These are phyloP conservation scores for Sebastes itinus DNA, from an alignment of 2,797 vertebrate genomes.

Conservation along the genomic window DNA sequence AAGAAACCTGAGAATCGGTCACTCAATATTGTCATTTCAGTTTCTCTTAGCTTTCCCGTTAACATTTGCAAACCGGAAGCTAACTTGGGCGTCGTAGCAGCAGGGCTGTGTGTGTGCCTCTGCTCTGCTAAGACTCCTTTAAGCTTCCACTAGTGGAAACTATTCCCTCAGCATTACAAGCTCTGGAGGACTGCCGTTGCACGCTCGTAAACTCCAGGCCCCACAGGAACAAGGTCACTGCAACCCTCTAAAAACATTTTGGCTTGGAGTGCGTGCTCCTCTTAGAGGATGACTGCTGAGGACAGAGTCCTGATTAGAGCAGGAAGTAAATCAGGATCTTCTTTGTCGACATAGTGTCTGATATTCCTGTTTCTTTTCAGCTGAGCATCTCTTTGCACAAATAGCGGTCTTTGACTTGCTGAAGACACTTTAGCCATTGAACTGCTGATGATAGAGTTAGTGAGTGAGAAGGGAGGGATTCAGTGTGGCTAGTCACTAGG, in stretches of 20 bases:
- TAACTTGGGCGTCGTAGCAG: neutral
- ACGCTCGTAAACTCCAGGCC: conserved; percentile 71
- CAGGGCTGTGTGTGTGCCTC: neutral
- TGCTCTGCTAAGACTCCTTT: conserved; percentile 21
- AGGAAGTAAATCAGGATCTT: neutral
- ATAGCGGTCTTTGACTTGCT: neutral
- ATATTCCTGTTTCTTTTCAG: neutral
- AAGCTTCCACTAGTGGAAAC: conserved; percentile 61
- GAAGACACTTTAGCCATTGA: neutral
- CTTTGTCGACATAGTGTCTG: neutral
- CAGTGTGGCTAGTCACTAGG: neutral
- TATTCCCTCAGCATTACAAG: conserved; percentile 65
- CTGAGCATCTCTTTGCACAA: neutral
- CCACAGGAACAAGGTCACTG: conserved; percentile 72
- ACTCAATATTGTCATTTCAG: neutral
- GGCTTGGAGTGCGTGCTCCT: neutral
- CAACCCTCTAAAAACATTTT: conserved; percentile 27
- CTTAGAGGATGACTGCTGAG: neutral
- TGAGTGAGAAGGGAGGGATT: neutral
- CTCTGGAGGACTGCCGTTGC: conserved; percentile 40
- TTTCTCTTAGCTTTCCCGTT: neutral
- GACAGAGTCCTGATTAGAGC: neutral
- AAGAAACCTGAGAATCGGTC: neutral
- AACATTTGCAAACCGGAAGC: neutral
- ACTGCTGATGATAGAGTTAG: neutral